These are phyloP conservation scores for Etheostoma nigrum DNA, from an alignment of 2,797 vertebrate genomes.

Conservation along the genomic window DNA sequence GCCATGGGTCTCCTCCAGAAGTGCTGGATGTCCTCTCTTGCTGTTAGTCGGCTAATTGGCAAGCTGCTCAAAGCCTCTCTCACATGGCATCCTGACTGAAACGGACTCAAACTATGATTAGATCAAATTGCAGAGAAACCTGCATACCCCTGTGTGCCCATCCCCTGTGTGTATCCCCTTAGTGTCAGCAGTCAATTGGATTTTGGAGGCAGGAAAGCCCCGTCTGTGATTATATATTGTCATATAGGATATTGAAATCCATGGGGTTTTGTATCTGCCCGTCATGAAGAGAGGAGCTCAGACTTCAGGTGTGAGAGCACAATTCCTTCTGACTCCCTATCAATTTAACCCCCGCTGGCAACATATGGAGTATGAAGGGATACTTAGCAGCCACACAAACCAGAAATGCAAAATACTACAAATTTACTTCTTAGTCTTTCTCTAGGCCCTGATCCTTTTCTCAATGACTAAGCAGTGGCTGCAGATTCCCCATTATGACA, in stretches of 20 bases:
- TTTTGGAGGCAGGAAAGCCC: slow-evolving; percentile 51
- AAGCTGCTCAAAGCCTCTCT: slow-evolving; percentile 62
- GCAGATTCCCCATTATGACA: slow-evolving; percentile 41
- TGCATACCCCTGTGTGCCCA: slow-evolving; percentile 72
- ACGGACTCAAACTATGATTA: slow-evolving; percentile 80
- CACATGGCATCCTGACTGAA: slow-evolving; percentile 69
- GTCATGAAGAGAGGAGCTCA: slow-evolving; percentile 30
- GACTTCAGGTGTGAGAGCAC: slow-evolving; percentile 35
- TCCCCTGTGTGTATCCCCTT: slow-evolving; percentile 43
- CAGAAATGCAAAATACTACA: slow-evolving; percentile 20
- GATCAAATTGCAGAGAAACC: slow-evolving; percentile 75
- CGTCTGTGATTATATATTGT: slow-evolving; percentile 61
- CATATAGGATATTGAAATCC: slow-evolving; percentile 44
- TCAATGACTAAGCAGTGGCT: slow-evolving; percentile 36
- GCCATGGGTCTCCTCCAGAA: slow-evolving; percentile 63
- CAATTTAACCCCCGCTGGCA: slow-evolving; percentile 55
- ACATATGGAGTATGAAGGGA: slow-evolving; percentile 5
- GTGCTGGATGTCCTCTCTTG: slow-evolving; percentile 65
- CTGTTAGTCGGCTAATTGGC: slow-evolving; percentile 75
- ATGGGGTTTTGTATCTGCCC: slow-evolving; percentile 25
- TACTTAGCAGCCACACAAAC: slow-evolving; percentile 11
- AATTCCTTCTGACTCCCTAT: slow-evolving; percentile 39
- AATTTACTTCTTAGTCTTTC: slow-evolving; percentile 13
- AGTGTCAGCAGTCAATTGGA: slow-evolving; percentile 73
- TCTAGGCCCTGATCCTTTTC: slow-evolving; percentile 20